Conservation (phyloP, 2,113 vertebrate genomes). For the Tragelaphus scriptus region DNA sequence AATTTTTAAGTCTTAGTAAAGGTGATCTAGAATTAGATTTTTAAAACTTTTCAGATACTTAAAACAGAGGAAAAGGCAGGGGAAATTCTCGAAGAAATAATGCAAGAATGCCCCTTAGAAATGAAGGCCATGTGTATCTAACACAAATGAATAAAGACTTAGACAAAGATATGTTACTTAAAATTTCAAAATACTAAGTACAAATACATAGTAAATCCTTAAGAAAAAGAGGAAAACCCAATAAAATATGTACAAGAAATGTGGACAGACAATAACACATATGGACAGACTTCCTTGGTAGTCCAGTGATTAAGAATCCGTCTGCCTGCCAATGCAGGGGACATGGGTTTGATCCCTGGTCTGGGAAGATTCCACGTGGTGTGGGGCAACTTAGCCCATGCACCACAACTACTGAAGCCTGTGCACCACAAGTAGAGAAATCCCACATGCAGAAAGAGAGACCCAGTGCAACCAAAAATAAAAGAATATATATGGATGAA, state of each 20-base stretch:
- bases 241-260: not conserved
- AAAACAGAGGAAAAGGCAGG: not conserved
- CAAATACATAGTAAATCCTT: not conserved
- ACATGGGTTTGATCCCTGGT: not conserved
- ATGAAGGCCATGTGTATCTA: not conserved
- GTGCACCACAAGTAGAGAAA: not conserved
- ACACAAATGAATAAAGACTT: not conserved
- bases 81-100: not conserved
- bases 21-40: not conserved
- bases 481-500: not conserved
- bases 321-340: not conserved
- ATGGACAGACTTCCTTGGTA: not conserved
- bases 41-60: not conserved
- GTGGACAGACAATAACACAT: not conserved
- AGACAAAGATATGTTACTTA: not conserved
- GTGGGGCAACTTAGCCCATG: not conserved
- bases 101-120: not conserved
- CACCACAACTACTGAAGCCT: not conserved
- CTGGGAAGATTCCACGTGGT: not conserved
- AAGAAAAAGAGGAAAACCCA: not conserved
- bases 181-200: not conserved
- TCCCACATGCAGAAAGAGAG: not conserved
- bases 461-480: not conserved
- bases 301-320: not conserved
- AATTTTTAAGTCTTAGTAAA: not conserved